Conservation (phyloP, 2,888 invertebrate genomes). For the Epinotia bilunana region DNA sequence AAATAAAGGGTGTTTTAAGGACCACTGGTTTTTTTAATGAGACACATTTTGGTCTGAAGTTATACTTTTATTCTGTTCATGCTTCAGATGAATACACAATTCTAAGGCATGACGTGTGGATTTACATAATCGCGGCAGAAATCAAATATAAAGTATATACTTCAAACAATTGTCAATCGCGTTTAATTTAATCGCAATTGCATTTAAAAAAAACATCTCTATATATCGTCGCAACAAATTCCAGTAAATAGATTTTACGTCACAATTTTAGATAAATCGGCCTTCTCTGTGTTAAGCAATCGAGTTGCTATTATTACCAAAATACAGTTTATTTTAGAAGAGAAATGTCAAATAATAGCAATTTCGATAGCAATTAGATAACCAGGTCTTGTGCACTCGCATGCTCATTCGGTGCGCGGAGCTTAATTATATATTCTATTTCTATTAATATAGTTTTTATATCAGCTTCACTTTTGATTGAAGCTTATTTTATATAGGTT, state of each 20-base stretch:
- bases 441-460: conserved; percentile 22
- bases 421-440: conserved; percentile 17
- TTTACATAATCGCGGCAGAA: too few relatives aligned
- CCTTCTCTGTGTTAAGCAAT: background rate
- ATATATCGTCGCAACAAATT: conserved; percentile 1
- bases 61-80: too few relatives aligned
- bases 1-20: too few relatives aligned
- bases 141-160: too few relatives aligned
- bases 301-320: conserved; percentile 10
- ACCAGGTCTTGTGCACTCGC: conserved; percentile 63
- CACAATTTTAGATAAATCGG: conserved; percentile 11
- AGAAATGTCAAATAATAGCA: conserved; percentile 21
- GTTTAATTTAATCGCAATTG: background rate
- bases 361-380: conserved; percentile 7
- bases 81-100: too few relatives aligned
- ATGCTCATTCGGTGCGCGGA: conserved; percentile 77
- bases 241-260: background rate
- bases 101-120: too few relatives aligned
- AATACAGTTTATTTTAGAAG: background rate
- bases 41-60: too few relatives aligned
- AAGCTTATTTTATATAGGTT: conserved; percentile 22
- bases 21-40: too few relatives aligned
- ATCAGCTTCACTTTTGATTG: conserved; percentile 27
- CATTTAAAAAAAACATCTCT: background rate
- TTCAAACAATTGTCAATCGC: too few relatives aligned